Base-by-base conservation (phyloP, 92 coral and sea anemone species). In the Actinernus sp. region DNA sequence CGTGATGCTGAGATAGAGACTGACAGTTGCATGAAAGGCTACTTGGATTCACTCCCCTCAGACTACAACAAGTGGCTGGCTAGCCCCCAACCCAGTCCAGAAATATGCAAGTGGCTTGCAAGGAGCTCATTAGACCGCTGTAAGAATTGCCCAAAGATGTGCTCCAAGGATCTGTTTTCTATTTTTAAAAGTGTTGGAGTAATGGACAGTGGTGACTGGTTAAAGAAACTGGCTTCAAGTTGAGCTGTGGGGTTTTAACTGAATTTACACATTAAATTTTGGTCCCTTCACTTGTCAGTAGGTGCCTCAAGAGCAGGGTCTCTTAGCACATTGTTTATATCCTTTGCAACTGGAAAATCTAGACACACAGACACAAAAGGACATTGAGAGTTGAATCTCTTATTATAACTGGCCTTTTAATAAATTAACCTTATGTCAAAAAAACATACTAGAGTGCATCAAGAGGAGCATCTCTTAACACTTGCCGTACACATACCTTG, bases 41-140 rank as follows among this genome's bases (percentile, higher is more conserved):
- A 74, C 58, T 23, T 71, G n/a, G 86, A 71, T 4, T 64, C 63
- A 18, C 79, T 64, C 14, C 64, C 97, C 25, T 79, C 52, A 21
- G 92, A 76, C 61, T 31, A 32, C 71, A 66, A 90, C 51, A 71
- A 76, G 34, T 90, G 97, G 97, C 76, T 90, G 4, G 41, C 50
- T 46, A 43, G 9, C 16, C 68, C 73, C 18, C 34, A 34, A 14
- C 48, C 78, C 13, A 48, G 75, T 25, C 26, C 71, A 22, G 92
- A 73, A 41, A 72, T 74, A 29, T 90, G 92, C 54, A 80, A 81
- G 59, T 90, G 97, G 97, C 83, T 90, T 21, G 89, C 97, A 14
- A 78, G 84, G 19, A 81, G 83, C 56, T 90, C 97, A 2, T 36
- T 48, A 12, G 84, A 82, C 8, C 81, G 82, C 21, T 94, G 98